Evolutionary conservation across 2,113 vertebrate genomes (phyloP).

Genomic region (Carettochelys insculpta): DNA sequence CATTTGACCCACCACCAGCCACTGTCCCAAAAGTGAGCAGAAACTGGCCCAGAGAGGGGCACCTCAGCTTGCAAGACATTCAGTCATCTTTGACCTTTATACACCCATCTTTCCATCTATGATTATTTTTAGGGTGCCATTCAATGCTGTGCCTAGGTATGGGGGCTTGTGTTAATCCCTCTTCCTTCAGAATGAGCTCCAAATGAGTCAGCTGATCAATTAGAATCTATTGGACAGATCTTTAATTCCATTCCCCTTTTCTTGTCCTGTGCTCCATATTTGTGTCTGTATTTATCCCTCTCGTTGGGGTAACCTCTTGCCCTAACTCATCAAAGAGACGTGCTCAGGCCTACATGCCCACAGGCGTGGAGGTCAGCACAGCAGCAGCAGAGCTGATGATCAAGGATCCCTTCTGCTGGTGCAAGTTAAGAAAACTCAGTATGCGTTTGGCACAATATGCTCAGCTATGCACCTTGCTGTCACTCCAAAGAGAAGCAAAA

Average conservation of each 20-base stretch:
- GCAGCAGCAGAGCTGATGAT: background rate
- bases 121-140: background rate
- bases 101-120: background rate
- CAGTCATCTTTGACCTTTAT: background rate
- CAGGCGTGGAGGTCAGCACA: background rate
- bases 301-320: background rate
- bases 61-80: background rate
- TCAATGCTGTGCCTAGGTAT: background rate
- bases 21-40: background rate
- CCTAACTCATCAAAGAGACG: background rate
- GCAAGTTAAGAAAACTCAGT: background rate
- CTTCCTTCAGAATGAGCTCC: background rate
- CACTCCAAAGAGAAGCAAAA: background rate
- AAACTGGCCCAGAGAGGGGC: background rate
- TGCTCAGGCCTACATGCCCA: background rate
- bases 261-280: background rate
- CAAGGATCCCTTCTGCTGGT: background rate
- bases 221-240: accelerated
- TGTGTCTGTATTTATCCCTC: background rate
- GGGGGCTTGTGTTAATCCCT: background rate
- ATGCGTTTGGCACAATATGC: background rate
- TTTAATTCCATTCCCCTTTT: background rate
- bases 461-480: background rate
- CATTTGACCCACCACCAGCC: background rate
- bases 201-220: background rate